phyloP scores from a whole-genome alignment of 2,797 vertebrate species.

The Enteromius argenteus region DNA sequence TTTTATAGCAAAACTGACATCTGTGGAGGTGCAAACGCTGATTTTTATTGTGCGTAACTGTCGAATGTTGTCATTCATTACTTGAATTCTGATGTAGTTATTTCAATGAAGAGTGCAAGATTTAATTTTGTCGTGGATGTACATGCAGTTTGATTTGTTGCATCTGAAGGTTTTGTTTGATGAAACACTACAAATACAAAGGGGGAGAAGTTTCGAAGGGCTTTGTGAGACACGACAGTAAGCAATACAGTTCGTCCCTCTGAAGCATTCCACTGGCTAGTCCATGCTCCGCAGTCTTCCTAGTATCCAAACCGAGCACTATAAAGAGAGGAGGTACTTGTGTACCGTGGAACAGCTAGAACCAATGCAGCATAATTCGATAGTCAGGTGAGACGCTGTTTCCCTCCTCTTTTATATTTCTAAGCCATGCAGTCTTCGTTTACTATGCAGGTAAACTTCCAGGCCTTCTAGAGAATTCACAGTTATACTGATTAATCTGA shows the following conservation, averaged over 20 bases:
- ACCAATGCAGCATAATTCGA: not conserved
- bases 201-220: slow-evolving; percentile 68
- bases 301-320: slow-evolving; percentile 51
- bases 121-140: slow-evolving; percentile 41
- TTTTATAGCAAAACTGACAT: slow-evolving; percentile 35
- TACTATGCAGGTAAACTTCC: slow-evolving; percentile 59
- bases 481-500: slow-evolving; percentile 7
- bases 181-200: slow-evolving; percentile 47
- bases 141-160: slow-evolving; percentile 7
- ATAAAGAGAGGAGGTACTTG: slow-evolving; percentile 19
- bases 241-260: slow-evolving; percentile 68
- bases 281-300: slow-evolving; percentile 69
- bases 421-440: slow-evolving; percentile 55
- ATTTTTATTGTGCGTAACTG: not conserved
- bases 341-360: not conserved
- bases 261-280: slow-evolving; percentile 64
- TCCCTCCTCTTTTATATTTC: slow-evolving; percentile 20
- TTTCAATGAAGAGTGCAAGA: slow-evolving; percentile 56
- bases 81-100: slow-evolving; percentile 76
- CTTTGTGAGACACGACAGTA: slow-evolving; percentile 71
- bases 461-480: slow-evolving; percentile 39
- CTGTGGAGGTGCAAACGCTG: slow-evolving; percentile 3
- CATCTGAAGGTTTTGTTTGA: slow-evolving; percentile 17
- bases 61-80: slow-evolving; percentile 65
- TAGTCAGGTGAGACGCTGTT: slow-evolving; percentile 9